Base-by-base conservation (phyloP, 2,888 invertebrate genomes). In the Brachyptera risi region DNA sequence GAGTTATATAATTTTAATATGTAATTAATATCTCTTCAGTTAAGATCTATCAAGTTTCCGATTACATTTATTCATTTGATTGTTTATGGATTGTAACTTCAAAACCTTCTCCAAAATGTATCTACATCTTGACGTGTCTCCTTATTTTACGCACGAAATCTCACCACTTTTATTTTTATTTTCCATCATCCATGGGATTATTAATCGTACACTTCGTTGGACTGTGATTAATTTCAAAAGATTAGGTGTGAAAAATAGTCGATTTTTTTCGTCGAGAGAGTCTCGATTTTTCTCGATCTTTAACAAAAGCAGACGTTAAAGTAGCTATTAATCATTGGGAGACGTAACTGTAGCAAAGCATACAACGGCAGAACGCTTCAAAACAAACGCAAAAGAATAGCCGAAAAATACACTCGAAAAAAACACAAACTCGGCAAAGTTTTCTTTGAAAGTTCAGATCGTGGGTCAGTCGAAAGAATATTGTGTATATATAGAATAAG, bases 221-320 rank as follows among this genome's bases (percentile, higher is more conserved):
- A 21, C 3, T 19, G 47, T 54, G 54, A 54, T 54, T 37, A 54
- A 54, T 54, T 54, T 11, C 35, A 11, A 37, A 21, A 54, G 31
- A 35, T 54, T 21, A 37, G 54, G 54, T 54, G 54, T 37, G 54
- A 54, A 54, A 37, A 54, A 54, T 37, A 54, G 35, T 19, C 11
- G 54, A 35, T 31, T 37, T 37, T n/a, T 54, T 51, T 37, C 23
- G 17, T 37, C 54, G 3, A 11, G 17, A 11, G 37, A 17, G 44
- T 11, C 37, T 35, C 54, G 54, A 54, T 54, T 54, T 54, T 51
- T 51, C 50, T 51, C 50, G 50, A 51, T 54, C 54, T 54, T 54
- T 19, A 54, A 54, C 47, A 47, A 24, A 19, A 54, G 21, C 19
- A 21, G 35, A 44, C 11, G 7, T 31, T 11, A 44, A 44, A 44